Conservation (phyloP, 1,140 invertebrate species). For the Chymomyza costata region DNA sequence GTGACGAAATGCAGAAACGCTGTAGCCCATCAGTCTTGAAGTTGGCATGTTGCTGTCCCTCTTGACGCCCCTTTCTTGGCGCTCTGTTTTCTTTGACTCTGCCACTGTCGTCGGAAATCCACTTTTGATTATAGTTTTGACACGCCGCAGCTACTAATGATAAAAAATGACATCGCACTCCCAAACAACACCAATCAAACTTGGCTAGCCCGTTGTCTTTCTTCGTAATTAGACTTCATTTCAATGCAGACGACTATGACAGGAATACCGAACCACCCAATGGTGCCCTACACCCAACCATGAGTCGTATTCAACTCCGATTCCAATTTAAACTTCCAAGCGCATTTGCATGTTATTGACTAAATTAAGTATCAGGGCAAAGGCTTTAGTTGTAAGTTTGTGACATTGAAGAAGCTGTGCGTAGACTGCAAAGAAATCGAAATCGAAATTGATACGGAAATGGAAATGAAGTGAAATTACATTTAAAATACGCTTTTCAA, state of each 20-base stretch:
- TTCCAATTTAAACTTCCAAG: too few species aligned
- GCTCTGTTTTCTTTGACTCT: background rate
- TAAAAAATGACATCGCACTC: constrained; percentile 21
- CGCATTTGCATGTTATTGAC: constrained; percentile 70
- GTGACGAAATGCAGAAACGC: constrained; percentile 49
- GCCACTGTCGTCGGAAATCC: constrained; percentile 33
- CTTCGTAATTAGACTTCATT: too few species aligned
- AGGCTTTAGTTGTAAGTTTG: too few species aligned
- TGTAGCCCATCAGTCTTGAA: constrained; percentile 50
- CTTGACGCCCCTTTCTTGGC: background rate
- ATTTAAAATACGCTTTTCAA: constrained; percentile 20
- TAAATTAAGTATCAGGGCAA: constrained; percentile 54
- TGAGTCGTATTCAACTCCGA: too few species aligned
- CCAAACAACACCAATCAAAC: too few species aligned
- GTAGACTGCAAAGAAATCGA: too few species aligned
- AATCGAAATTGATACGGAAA: constrained; percentile 39
- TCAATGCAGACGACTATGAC: too few species aligned
- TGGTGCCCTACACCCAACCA: too few species aligned
- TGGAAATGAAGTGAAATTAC: constrained; percentile 40
- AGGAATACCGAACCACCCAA: too few species aligned
- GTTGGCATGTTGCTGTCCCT: constrained; percentile 7
- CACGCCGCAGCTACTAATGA: constrained; percentile 43
- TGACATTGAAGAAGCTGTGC: too few species aligned
- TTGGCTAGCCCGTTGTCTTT: too few species aligned
- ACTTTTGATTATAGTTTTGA: constrained; percentile 48